phyloP scores from a whole-genome alignment of 1,140 invertebrate species.

The Uloborus diversus region DNA sequence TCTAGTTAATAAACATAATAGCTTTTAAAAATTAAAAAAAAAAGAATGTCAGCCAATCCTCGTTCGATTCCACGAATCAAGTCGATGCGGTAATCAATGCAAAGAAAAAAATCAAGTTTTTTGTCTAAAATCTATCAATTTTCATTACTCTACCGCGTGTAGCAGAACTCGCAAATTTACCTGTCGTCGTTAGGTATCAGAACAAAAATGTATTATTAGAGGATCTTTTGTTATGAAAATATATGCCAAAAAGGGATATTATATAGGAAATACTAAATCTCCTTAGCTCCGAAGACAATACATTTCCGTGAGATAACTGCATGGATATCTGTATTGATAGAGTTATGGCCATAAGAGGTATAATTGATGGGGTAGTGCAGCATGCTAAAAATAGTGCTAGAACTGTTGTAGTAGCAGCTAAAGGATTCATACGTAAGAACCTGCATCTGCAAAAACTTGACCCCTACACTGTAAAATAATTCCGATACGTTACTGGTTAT shows the following conservation, averaged over 20 bases:
- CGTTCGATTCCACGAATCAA: too few species aligned
- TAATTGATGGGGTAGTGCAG: background rate
- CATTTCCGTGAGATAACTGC: background rate
- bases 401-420: background rate
- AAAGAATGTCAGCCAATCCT: too few species aligned
- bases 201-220: background rate
- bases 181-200: background rate
- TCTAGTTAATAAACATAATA: too few species aligned
- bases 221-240: background rate
- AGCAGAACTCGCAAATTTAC: background rate
- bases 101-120: too few species aligned
- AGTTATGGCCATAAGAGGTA: background rate
- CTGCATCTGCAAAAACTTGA: background rate
- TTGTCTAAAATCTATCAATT: too few species aligned
- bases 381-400: background rate
- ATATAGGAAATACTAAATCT: background rate
- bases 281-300: background rate
- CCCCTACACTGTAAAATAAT: too few species aligned
- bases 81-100: too few species aligned
- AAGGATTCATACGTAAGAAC: background rate
- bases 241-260: background rate
- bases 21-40: too few species aligned
- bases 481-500: too few species aligned
- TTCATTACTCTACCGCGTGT: too few species aligned
- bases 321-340: background rate